Percentiles rank a stretch among this genome's conserved stretches.
phyloP scores from a whole-genome alignment of 92 coral and sea anemone genomes.

The Paramuricea clavata region DNA sequence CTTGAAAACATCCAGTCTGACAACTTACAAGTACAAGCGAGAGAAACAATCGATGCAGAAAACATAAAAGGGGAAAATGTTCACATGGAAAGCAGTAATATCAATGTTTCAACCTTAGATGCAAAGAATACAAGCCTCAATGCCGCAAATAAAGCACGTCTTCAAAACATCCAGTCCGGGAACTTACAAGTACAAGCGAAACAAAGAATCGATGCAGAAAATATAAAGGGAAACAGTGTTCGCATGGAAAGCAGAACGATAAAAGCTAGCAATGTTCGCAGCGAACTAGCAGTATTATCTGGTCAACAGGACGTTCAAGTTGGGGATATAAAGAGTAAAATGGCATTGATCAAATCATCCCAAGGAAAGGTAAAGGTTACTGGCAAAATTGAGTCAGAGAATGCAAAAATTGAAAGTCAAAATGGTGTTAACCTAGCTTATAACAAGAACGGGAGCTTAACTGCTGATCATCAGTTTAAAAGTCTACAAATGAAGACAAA shows the following conservation, averaged over 20 bases:
- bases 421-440: constrained; percentile 67
- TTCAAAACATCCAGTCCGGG: background rate
- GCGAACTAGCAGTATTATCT: background rate
- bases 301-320: constrained; percentile 11
- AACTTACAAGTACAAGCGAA: background rate
- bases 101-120: no score
- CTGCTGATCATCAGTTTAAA: constrained; percentile 69
- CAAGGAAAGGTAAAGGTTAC: constrained; percentile 56
- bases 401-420: constrained; percentile 53
- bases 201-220: background rate
- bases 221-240: background rate
- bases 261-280: background rate
- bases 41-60: background rate
- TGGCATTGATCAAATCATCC: constrained; percentile 54
- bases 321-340: constrained; percentile 63
- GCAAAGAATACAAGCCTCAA: no score
- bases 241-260: background rate
- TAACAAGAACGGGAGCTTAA: constrained; percentile 50
- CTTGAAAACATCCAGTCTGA: background rate
- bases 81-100: no score
- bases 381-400: constrained; percentile 63
- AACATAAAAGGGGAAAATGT: background rate
- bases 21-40: background rate
- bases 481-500: constrained; percentile 59
- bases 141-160: background rate